Evolutionary conservation across 1,140 invertebrate species (phyloP).

Genomic region (Zaprionus kolodkinae): DNA sequence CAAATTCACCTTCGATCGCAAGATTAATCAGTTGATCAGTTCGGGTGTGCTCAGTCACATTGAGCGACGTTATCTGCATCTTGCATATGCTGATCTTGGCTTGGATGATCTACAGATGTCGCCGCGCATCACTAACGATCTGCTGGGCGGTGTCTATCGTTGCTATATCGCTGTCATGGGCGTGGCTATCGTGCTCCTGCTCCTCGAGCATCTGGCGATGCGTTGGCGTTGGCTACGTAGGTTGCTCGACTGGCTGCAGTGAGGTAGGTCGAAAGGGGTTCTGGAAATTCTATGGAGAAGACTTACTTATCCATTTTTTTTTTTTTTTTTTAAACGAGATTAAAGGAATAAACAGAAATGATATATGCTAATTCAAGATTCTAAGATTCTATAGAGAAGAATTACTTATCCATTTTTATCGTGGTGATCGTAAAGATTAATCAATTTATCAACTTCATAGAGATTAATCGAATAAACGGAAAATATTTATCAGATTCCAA

Average conservation of each 20-base stretch:
- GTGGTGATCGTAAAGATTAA: too few relatives aligned
- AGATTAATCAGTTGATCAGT: constrained; percentile 58
- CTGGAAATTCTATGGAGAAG: too few relatives aligned
- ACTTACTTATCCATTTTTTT: too few relatives aligned
- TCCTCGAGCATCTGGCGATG: constrained; percentile 45
- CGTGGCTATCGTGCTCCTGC: constrained; percentile 18
- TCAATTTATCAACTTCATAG: too few relatives aligned
- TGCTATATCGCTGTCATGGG: constrained; percentile 1
- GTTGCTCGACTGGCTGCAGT: constrained; percentile 47
- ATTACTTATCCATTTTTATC: too few relatives aligned
- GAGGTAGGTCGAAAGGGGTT: background rate
- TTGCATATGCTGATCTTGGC: constrained; percentile 1
- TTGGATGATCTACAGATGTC: background rate
- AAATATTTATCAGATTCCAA: too few relatives aligned
- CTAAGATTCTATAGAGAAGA: too few relatives aligned
- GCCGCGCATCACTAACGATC: constrained; percentile 42
- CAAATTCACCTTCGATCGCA: constrained; percentile 56
- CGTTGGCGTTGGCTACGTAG: constrained; percentile 6
- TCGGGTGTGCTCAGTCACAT: constrained; percentile 58
- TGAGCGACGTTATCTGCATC: constrained; percentile 35
- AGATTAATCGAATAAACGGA: too few relatives aligned
- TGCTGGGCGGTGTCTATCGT: constrained; percentile 36
- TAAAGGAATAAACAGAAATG: background rate
- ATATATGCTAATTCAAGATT: too few relatives aligned
- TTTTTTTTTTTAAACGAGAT: too few relatives aligned